A percentile compares a stretch with the other conserved stretches of the same genome.
phyloP scores from a whole-genome alignment of 2,113 vertebrate genomes.

The Myotis yumanensis region DNA sequence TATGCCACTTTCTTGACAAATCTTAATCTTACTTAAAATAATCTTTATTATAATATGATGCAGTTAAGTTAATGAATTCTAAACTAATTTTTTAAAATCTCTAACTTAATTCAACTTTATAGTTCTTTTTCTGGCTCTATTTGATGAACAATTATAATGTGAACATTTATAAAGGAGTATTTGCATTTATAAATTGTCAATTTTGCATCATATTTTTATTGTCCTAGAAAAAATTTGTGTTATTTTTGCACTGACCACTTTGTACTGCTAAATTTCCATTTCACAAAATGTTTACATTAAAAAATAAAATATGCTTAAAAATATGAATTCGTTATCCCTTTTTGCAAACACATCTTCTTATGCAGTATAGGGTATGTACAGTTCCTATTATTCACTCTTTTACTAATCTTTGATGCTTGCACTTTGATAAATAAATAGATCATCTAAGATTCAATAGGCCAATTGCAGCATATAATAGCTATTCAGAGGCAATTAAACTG shows the following conservation, averaged over 20 bases:
- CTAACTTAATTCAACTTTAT: slow-evolving; percentile 34
- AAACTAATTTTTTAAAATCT: slow-evolving; percentile 29
- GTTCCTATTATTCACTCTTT: slow-evolving; percentile 58
- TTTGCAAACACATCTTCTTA: slow-evolving; percentile 5
- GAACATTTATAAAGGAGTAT: slow-evolving; percentile 19
- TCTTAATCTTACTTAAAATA: neutral
- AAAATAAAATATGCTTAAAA: slow-evolving; percentile 43
- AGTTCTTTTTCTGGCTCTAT: slow-evolving; percentile 33
- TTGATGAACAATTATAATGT: slow-evolving; percentile 24
- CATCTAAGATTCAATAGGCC: slow-evolving; percentile 83
- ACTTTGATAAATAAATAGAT: slow-evolving; percentile 86
- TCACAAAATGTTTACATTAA: slow-evolving; percentile 14
- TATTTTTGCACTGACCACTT: neutral
- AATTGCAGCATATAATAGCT: slow-evolving; percentile 85
- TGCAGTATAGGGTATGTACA: neutral
- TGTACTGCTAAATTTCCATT: slow-evolving; percentile 21
- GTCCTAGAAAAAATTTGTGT: neutral
- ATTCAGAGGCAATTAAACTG: slow-evolving; percentile 88
- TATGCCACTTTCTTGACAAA: slow-evolving; percentile 22
- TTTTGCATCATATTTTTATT: neutral
- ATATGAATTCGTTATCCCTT: neutral
- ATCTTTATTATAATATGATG: neutral
- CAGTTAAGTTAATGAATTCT: neutral
- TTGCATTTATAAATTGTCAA: neutral
- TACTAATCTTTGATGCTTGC: slow-evolving; percentile 73